Percentiles rank a stretch among this genome's conserved stretches.
These are phyloP conservation scores for Gastrophryne carolinensis DNA, from an alignment of 2,797 vertebrate genomes.

Conservation along the genomic window DNA sequence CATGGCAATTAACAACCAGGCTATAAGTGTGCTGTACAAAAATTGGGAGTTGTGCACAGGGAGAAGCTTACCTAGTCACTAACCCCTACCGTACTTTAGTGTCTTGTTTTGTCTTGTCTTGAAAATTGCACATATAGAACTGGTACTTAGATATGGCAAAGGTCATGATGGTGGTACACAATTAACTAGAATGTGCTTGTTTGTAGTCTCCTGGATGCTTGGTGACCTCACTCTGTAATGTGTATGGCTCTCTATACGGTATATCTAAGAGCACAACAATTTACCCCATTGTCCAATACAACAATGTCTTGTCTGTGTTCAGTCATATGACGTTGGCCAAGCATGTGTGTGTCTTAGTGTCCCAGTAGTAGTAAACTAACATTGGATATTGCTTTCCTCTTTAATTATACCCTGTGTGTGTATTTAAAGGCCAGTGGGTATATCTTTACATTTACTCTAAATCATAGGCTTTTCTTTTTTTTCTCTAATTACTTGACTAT, in stretches of 20 bases:
- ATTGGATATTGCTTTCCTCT: neutral
- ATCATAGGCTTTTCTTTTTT: neutral
- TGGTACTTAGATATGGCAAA: no score
- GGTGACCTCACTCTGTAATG: no score
- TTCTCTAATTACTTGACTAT: conserved; percentile 17
- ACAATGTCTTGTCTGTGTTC: neutral
- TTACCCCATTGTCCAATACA: neutral
- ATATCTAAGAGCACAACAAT: neutral
- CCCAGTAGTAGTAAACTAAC: neutral
- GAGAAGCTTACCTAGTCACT: no score
- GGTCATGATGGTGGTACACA: no score
- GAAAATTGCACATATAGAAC: no score
- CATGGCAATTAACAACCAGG: no score
- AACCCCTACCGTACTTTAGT: no score
- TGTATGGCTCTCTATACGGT: neutral
- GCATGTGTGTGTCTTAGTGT: neutral
- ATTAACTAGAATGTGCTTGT: no score
- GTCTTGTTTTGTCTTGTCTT: no score
- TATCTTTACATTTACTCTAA: conserved; percentile 6
- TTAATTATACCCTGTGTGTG: neutral
- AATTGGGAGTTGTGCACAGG: no score
- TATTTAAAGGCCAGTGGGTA: conserved; percentile 2
- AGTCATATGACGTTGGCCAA: neutral
- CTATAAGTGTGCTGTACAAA: no score
- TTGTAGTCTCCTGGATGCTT: no score